Evolutionary conservation across 2,888 invertebrate genomes (phyloP), one percentile per base, ranked within the genome.

Genomic region (Panzeria rudis): DNA sequence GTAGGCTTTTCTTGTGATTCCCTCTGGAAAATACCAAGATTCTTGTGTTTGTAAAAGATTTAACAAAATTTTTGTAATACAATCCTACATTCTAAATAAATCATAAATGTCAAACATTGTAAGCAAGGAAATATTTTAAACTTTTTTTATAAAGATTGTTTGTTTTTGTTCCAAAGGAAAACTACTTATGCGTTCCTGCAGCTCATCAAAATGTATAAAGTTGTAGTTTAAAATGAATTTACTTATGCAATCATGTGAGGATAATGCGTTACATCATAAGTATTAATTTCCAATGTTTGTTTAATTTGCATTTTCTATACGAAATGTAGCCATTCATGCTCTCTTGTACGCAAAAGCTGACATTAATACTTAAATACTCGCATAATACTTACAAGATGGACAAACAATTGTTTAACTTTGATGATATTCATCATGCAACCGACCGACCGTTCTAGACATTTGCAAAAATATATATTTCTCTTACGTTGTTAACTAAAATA

Each of bases 211-310:
- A 56, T 64, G 44, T 64, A 47, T 80, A 72, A 80, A 64, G 64
- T 38, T 72, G 64, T 56, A 72, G 72, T 64, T 80, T 72, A 66
- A 44, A 35, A 54, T 62, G 62, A 61, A 47, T 62, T 81, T 69
- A 75, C 75, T 69, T 69, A 61, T 54, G 75, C 75, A 81, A 69
- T 75, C 68, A 81, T 59, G 61, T 73, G 75, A 47, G 35, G 9
- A 69, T 81, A 81, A 81, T 75, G 69, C 69, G 81, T 81, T 76
- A 69, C 61, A 77, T 47, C n/a, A 35, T 35, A 25, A 75, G 81
- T 76, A 75, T 75, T 69, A 61, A 69, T 62, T 81, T 75, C 44
- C 75, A 81, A 61, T 81, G 75, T 81, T 56, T 72, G 20, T 59
- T 72, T 64, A 29, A 47, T n/a, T 64, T 44, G 66, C 20, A 20